These are phyloP conservation scores for Hylaeus volcanicus DNA, from an alignment of 1,140 invertebrate species.

Conservation along the genomic window DNA sequence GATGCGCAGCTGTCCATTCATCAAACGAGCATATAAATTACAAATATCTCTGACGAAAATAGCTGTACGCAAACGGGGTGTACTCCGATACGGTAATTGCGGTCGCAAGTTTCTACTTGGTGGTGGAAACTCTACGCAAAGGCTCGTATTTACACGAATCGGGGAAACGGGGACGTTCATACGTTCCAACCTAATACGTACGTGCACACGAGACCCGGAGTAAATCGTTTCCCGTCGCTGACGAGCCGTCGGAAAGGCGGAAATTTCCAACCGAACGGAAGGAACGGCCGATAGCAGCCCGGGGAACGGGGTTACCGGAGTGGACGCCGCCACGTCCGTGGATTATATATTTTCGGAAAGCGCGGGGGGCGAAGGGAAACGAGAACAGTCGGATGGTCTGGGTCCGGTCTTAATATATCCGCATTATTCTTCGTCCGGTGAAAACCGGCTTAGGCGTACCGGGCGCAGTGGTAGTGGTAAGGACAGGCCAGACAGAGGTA, in stretches of 20 bases:
- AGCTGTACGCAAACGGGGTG: no score
- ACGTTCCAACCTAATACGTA: not conserved
- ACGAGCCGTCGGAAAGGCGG: conserved; percentile 31
- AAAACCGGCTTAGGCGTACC: conserved; percentile 9
- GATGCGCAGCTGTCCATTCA: no score
- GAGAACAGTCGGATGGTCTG: not conserved
- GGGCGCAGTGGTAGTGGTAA: conserved; percentile 8
- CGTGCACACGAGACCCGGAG: conserved; percentile 10
- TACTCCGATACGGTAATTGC: no score
- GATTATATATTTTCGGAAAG: conserved; percentile 37
- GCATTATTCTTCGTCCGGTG: conserved; percentile 60
- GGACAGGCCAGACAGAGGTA: conserved; percentile 35
- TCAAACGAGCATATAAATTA: no score
- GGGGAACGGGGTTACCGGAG: conserved; percentile 40
- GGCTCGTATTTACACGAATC: not conserved
- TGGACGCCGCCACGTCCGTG: conserved; percentile 13
- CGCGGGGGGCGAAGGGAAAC: no score
- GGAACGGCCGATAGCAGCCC: conserved; percentile 46
- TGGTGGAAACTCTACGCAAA: no score
- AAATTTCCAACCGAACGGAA: conserved; percentile 51
- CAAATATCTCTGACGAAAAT: no score
- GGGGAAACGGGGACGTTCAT: not conserved
- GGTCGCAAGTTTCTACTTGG: no score
- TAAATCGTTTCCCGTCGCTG: conserved; percentile 44
- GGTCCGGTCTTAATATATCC: conserved; percentile 44